Evolutionary conservation across 2,797 vertebrate genomes (phyloP), one percentile per base, ranked within the genome.

Genomic region (Syngnathus acus): DNA sequence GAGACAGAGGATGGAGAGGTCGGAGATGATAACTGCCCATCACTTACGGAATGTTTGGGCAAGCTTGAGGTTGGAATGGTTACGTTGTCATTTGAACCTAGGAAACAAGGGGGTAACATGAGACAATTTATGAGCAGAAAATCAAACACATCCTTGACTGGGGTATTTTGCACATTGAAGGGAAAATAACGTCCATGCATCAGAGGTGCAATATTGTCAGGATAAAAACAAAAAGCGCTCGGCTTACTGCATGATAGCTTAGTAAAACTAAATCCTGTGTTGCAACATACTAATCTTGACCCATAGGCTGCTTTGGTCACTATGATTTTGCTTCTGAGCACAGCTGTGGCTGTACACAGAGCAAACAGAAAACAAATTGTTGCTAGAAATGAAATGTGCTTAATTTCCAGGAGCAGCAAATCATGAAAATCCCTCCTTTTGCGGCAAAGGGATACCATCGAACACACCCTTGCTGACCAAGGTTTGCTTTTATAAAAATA

Each of bases 31-130:
- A 82, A 88, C 78, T 86, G 90, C 45, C 94, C 94, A 70, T 94
- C 94, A 71, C 92, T 93, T 84, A 87, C 89, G 70, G 88, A 87
- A 70, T 86, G 81, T 83, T 88, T 89, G 72, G 83, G 77, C 83
- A 95, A 91, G 90, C 84, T 91, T 86, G 93, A 89, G 75, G 92
- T 91, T 85, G 91, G 86, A 87, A 90, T 88, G 83, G 82, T 90
- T 76, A 78, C 88, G 90, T 86, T 90, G 82, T 95, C 93, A 91
- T 92, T 91, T 78, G 92, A 87, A 91, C 91, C 97, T 99, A 80
- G 62, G 82, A 73, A 50, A 67, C 65, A 81, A 77, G 60, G 59
- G 72, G 39, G 21, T 17, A 51, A 47, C 67, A 39, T 80, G n/a
- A 84, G 64, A 38, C 37, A 6, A 37, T 37, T 57, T 57, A 14